Evolutionary conservation across 2,113 vertebrate genomes (phyloP).

Genomic region (Noturus placidus): DNA sequence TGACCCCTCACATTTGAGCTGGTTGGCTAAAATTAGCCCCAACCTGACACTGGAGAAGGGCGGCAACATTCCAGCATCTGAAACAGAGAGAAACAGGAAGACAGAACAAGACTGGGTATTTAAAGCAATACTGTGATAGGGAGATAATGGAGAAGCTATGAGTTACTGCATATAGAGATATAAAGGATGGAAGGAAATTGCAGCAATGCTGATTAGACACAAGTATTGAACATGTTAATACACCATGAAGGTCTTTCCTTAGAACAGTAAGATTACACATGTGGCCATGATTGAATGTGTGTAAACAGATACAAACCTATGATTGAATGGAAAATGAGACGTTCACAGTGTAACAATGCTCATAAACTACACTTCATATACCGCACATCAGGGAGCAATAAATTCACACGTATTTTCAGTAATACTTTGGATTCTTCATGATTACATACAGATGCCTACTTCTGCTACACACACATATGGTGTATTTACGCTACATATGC

Average conservation of each 20-base stretch:
- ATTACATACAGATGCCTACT: not conserved
- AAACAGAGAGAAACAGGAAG: conserved; percentile 13
- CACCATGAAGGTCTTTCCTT: too few species aligned
- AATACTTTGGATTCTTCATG: not conserved
- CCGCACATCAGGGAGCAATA: too few species aligned
- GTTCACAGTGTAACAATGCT: not conserved
- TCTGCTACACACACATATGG: not conserved
- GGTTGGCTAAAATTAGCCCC: conserved; percentile 71
- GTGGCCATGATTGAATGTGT: not conserved
- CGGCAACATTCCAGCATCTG: conserved; percentile 65
- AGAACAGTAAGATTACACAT: not conserved
- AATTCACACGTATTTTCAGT: not conserved
- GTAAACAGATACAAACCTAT: not conserved
- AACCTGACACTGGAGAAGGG: conserved; percentile 71
- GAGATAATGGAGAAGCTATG: not conserved
- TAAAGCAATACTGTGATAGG: not conserved
- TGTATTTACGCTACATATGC: not conserved
- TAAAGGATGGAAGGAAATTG: not conserved
- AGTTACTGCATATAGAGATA: not conserved
- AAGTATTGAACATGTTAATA: not conserved
- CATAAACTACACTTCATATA: not conserved
- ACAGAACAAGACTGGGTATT: conserved; percentile 14
- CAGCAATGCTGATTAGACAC: not conserved
- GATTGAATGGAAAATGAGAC: not conserved
- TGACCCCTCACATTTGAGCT: conserved; percentile 80